phyloP scores from a whole-genome alignment of 2,888 invertebrate genomes.

The Orthosia gracilis region DNA sequence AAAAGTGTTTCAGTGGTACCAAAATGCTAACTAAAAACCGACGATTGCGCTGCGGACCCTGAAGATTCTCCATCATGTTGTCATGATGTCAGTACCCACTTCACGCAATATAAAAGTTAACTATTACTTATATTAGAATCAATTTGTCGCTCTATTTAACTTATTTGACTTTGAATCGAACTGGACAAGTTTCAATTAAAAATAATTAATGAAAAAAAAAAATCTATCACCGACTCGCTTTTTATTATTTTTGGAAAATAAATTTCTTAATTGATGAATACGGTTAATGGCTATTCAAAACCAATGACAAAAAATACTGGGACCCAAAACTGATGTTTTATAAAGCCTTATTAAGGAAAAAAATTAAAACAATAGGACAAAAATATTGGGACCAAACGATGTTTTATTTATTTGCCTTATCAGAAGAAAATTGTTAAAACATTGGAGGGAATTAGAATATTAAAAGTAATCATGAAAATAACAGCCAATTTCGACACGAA shows the following conservation, averaged over 20 bases:
- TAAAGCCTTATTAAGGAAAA: not conserved
- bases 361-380: slow-evolving; percentile 12
- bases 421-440: slow-evolving; percentile 15
- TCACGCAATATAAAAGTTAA: not conserved
- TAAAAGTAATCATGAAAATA: slow-evolving; percentile 21
- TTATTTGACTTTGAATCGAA: slow-evolving; percentile 14
- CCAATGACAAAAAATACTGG: not conserved
- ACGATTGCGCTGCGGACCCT: no score
- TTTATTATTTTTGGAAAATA: slow-evolving; percentile 1
- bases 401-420: slow-evolving; percentile 1
- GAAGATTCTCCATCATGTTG: not conserved
- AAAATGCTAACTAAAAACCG: no score
- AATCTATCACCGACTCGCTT: not conserved
- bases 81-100: not conserved
- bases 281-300: slow-evolving; percentile 16
- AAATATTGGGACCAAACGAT: not conserved
- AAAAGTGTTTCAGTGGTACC: no score
- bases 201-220: slow-evolving; percentile 20
- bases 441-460: slow-evolving; percentile 11
- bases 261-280: slow-evolving; percentile 23
- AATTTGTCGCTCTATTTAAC: slow-evolving; percentile 1
- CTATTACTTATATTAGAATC: not conserved
- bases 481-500: not conserved
- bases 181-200: slow-evolving; percentile 32
- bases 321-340: not conserved